Base-by-base conservation (phyloP, 2,113 vertebrate genomes). In the Colaptes auratus region DNA sequence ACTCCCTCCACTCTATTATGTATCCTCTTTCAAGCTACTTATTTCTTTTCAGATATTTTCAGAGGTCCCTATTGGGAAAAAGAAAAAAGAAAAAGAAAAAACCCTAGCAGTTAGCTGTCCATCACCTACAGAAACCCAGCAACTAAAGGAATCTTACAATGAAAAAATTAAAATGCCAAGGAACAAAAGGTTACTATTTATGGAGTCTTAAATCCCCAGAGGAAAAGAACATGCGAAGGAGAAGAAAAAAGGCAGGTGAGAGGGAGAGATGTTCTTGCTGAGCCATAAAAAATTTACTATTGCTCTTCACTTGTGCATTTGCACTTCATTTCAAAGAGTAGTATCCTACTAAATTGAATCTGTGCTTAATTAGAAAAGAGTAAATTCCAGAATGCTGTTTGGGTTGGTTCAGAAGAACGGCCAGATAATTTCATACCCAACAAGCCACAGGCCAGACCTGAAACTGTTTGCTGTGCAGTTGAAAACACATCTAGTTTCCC, bases 131-230 rank as follows among this genome's bases (percentile, higher is more conserved):
- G 48, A 87, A 82, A 48, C 3, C 6, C 31, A 59, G 27, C 15
- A 77, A 76, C 30, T 59, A 61, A 63, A 78, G 86, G 72, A 91
- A 83, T 64, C 33, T 35, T 76, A 24, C 39, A 86, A 60, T 53
- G 33, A 87, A 15, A 92, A 69, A 67, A 59, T 19, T 9, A 77
- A 33, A 95, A 63, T 6, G 3, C 8, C 44, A 69, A 31, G 31
- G 56, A 89, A 92, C 61, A 95, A 96, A 95, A 90, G 28, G n/a
- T 61, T 91, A 16, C 71, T 86, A 74, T 94, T 92, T 85, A 69
- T 61, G 24, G 50, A 58, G 21, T n/a, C n/a, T 82, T 80, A 59
- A 67, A 72, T 76, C 69, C 73, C 24, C 17, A 24, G 8, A 52
- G 56, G 7, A 35, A 90, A 74, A 77, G 39, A 95, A 48, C 3